Evolutionary conservation across 2,797 vertebrate genomes (phyloP), one percentile per base, ranked within the genome.

Genomic region (Peromyscus eremicus): DNA sequence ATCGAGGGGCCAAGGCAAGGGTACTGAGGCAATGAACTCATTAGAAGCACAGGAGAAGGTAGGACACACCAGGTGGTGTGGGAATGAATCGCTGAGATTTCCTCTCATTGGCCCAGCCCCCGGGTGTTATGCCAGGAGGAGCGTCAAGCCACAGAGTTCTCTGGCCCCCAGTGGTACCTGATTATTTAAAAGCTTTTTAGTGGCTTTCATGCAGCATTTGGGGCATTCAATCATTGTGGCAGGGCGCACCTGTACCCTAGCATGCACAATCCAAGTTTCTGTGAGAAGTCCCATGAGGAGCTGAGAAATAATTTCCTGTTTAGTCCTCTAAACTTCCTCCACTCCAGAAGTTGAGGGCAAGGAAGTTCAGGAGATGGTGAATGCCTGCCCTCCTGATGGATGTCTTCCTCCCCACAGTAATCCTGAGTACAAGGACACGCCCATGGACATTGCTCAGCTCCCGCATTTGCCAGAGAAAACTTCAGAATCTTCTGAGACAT

Each of bases 401-500:
- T 95, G 49, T 95, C 91, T 98, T 81, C 77, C 91, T 86, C 37
- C 80, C 97, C 95, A 89, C 97, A 99, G 99, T 98, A 99, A 99
- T 95, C 99, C 98, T 0, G 99, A 99, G 98, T 99, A 99, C 98
- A 99, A 99, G 98, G 99, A 99, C 98, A 99, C 99, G 1, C 99
- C 99, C 49, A 99, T 99, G 98, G 99, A 99, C 98, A 99, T 99
- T 84, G 99, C 99, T 87, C 99, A 99, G 98, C 99, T 99, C 96
- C 99, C 99, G 70, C 99, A 99, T 94, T 99, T 99, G 97, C 99
- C 99, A 0, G 99, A 99, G 98, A 99, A 99, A 98, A 99, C 99
- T 29, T 99, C 99, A 0, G 99, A 99, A 98, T 99, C 99, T 89
- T 99, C 99, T 0, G 99, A 99, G 98, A 99, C 99, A 13, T 99